phyloP scores from a whole-genome alignment of 2,797 vertebrate species.

The Aldrovandia affinis region DNA sequence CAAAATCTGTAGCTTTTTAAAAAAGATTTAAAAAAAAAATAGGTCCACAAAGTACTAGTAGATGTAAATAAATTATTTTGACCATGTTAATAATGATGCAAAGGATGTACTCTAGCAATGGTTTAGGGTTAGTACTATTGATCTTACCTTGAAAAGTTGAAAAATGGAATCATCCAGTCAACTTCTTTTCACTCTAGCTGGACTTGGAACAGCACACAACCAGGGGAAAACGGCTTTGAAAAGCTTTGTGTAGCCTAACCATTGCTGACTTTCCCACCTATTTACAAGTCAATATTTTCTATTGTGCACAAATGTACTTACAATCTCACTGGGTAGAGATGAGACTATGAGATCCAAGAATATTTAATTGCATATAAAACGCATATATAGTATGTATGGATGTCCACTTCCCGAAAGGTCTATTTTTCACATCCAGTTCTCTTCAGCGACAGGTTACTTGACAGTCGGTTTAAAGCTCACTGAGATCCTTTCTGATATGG shows the following conservation, averaged over 20 bases:
- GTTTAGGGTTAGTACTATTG: slow-evolving; percentile 43
- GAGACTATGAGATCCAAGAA: slow-evolving; percentile 17
- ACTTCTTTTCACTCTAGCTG: slow-evolving; percentile 64
- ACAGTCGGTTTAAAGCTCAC: background rate
- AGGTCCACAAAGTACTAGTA: background rate
- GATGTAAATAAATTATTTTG: slow-evolving; percentile 20
- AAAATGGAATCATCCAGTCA: slow-evolving; percentile 59
- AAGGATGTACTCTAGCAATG: slow-evolving; percentile 64
- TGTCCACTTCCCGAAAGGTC: background rate
- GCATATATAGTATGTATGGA: background rate
- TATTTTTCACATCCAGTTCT: background rate
- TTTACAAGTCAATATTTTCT: slow-evolving; percentile 54
- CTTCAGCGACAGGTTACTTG: slow-evolving; percentile 7
- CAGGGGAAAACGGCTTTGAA: slow-evolving; percentile 58
- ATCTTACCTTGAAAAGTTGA: slow-evolving; percentile 69
- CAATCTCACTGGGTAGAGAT: slow-evolving; percentile 40
- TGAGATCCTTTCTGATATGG: slow-evolving; percentile 7
- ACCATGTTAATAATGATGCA: slow-evolving; percentile 22
- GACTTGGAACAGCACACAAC: slow-evolving; percentile 56
- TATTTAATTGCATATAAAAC: background rate
- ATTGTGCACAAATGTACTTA: slow-evolving; percentile 65
- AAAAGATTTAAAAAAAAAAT: background rate
- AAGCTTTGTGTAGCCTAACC: slow-evolving; percentile 62
- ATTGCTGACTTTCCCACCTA: slow-evolving; percentile 49
- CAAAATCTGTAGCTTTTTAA: too few relatives aligned